phyloP scores from a whole-genome alignment of 2,888 invertebrate species.

The Drosophila sordidula region DNA sequence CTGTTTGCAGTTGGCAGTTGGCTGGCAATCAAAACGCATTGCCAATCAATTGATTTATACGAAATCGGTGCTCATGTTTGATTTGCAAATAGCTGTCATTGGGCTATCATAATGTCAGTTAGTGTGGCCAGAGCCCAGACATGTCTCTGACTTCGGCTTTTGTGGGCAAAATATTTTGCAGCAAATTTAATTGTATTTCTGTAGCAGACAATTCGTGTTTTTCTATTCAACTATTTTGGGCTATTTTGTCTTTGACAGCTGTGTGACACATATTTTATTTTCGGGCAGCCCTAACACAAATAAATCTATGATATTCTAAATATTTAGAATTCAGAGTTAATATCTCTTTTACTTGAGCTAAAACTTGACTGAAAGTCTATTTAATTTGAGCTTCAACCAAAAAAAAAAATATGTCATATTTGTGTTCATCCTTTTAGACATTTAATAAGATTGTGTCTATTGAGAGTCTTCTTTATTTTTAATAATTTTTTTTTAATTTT shows the following conservation, averaged over 20 bases:
- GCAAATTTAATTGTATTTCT: constrained; percentile 25
- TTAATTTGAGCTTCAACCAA: not conserved
- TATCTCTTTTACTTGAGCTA: not conserved
- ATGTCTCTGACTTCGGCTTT: constrained; percentile 6
- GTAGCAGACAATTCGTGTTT: not conserved
- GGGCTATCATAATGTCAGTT: constrained; percentile 60
- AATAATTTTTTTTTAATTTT: too few relatives aligned
- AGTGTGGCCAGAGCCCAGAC: constrained; percentile 27
- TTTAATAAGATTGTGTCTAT: too few relatives aligned
- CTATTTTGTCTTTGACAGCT: constrained; percentile 19
- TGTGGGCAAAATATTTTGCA: constrained; percentile 2
- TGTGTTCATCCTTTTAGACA: not conserved
- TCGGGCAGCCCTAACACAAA: not conserved
- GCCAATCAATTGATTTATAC: constrained; percentile 77
- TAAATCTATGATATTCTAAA: not conserved
- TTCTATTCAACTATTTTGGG: constrained; percentile 6
- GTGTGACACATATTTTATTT: constrained; percentile 3
- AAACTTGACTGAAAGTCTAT: not conserved
- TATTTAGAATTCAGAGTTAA: not conserved
- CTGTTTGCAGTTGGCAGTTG: constrained; percentile 22
- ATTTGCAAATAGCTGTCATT: constrained; percentile 70
- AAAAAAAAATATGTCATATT: not conserved
- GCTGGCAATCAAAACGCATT: constrained; percentile 74
- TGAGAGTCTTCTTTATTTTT: too few relatives aligned
- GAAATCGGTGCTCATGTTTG: constrained; percentile 49